phyloP scores from a whole-genome alignment of 2,797 vertebrate genomes.

The Platalea minor region DNA sequence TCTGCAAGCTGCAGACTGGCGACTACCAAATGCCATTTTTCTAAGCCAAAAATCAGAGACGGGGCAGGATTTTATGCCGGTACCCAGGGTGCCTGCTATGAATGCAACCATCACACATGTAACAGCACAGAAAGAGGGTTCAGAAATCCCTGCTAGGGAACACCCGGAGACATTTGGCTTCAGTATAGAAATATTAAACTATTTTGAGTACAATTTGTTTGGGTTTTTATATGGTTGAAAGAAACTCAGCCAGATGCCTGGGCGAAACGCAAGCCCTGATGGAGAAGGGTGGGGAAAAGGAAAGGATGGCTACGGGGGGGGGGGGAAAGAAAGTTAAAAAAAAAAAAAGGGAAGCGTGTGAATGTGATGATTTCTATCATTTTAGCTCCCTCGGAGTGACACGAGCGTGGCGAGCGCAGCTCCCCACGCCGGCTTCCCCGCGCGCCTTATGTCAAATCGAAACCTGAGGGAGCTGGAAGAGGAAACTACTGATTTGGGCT shows the following conservation, averaged over 20 bases:
- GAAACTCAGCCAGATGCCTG: background rate
- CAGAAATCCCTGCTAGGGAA: background rate
- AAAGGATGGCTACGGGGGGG: background rate
- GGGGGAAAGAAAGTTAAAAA: too few relatives aligned
- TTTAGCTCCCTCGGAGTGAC: background rate
- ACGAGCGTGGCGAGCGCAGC: background rate
- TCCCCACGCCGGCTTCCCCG: background rate
- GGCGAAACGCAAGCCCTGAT: background rate
- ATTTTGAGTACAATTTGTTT: background rate
- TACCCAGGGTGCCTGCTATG: background rate
- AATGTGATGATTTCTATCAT: background rate
- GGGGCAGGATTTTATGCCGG: background rate
- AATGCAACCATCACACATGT: rapidly evolving
- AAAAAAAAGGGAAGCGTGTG: background rate
- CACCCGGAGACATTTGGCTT: background rate
- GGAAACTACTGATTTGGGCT: slow-evolving; percentile 86
- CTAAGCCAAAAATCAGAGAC: background rate
- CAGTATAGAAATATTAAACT: background rate
- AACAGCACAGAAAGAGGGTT: background rate
- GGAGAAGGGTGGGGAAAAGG: background rate
- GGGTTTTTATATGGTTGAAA: background rate
- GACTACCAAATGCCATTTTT: background rate
- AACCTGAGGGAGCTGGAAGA: slow-evolving; percentile 75
- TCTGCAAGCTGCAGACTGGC: background rate
- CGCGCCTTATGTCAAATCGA: background rate